Evolutionary conservation across 2,888 invertebrate species (phyloP), one percentile per base, ranked within the genome.

Genomic region (Phaonia tiefii): DNA sequence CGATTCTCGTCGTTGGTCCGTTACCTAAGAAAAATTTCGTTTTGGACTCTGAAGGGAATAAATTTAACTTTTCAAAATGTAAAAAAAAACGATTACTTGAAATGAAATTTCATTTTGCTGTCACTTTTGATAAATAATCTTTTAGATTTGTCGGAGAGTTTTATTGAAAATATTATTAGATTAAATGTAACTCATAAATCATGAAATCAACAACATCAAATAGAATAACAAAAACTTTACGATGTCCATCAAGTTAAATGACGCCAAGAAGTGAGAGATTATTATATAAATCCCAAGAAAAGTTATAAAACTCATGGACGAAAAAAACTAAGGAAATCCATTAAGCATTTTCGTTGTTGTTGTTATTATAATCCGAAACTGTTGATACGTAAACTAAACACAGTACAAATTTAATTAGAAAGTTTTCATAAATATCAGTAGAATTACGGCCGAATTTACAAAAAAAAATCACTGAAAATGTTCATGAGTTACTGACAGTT

Each of bases 121-220:
- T 49, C 49, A 20, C 20, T 49, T 49, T 49, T 49, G 49, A 49
- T 49, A 20, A 49, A 49, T 49, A 49, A 20, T 49, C 49, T 49
- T 49, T 49, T 49, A 20, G 20, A 49, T 17, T 20, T 49, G 49
- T 49, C 49, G 20, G 20, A 17, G 20, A 49, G 49, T 49, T 49
- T 17, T 49, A 49, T 49, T 49, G 49, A 4, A 8, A n/a, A 20
- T 49, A 20, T 5, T 10, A 49, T 49, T 20, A 49, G 4, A 49
- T 49, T 49, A 49, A 49, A 20, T 49, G 17, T 5, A 7, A 7
- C 20, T 20, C 49, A 49, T 49, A 49, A 49, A 49, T 49, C 49
- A 49, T 13, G 46, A 5, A n/a, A 15, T 46, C 46, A 7, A 4
- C 17, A 8, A 17, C 2, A 46, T n/a, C 2, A 46, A n/a, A 15